Evolutionary conservation across 2,888 invertebrate species (phyloP).

Genomic region (Cerastoderma edule): DNA sequence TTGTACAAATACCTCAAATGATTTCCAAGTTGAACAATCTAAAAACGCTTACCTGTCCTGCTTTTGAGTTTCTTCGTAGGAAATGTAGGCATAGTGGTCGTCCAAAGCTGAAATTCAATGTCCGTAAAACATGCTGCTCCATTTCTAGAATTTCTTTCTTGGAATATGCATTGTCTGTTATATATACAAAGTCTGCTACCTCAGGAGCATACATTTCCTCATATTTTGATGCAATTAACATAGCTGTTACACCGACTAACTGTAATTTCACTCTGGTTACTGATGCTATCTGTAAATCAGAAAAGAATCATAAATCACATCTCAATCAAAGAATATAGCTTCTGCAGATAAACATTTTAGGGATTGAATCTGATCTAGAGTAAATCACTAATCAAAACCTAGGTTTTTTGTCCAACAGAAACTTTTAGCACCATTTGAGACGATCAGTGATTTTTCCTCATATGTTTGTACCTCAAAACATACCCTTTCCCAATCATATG

Average conservation of each 20-base stretch:
- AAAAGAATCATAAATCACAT: too few relatives aligned
- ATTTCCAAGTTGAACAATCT: too few relatives aligned
- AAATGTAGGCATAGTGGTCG: constrained; percentile 95
- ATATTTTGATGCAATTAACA: constrained; percentile 96
- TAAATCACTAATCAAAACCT: too few relatives aligned
- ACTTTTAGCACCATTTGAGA: too few relatives aligned
- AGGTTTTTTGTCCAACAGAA: too few relatives aligned
- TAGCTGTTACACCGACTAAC: constrained; percentile 93
- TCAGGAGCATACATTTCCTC: constrained; percentile 97
- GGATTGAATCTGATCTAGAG: too few relatives aligned
- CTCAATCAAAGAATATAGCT: too few relatives aligned
- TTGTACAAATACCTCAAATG: too few relatives aligned
- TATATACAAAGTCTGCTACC: constrained; percentile 94
- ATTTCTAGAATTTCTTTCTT: constrained; percentile 91
- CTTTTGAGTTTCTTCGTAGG: constrained; percentile 88
- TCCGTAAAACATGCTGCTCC: constrained; percentile 91
- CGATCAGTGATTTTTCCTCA: too few relatives aligned
- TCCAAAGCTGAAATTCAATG: constrained; percentile 92
- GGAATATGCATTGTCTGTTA: constrained; percentile 94
- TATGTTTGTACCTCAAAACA: too few relatives aligned
- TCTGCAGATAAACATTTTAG: too few relatives aligned
- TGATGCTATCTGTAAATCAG: constrained; percentile 79
- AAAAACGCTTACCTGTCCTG: constrained; percentile 85
- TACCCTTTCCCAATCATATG: too few relatives aligned
- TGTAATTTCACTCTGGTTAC: constrained; percentile 91